phyloP scores from a whole-genome alignment of 2,797 vertebrate genomes.

The Chloroceryle amazona region DNA sequence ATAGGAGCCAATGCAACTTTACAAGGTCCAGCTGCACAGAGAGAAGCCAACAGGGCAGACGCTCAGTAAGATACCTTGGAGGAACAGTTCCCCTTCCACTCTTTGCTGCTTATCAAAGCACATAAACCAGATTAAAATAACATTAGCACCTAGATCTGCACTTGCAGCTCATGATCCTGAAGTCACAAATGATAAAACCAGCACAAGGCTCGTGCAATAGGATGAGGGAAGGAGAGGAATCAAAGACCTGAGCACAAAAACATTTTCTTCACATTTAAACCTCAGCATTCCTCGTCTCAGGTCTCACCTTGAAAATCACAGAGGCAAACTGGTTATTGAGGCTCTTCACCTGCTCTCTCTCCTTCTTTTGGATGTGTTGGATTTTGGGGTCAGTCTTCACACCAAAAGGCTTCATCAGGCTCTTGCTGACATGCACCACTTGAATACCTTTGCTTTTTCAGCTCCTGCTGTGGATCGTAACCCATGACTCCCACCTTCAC shows the following conservation, averaged over 20 bases:
- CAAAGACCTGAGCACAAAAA: not conserved
- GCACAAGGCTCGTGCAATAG: not conserved
- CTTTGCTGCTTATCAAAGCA: not conserved
- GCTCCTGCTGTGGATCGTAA: not conserved
- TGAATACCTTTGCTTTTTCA: not conserved
- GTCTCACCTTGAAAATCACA: slow-evolving; percentile 90
- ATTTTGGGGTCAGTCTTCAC: slow-evolving; percentile 84
- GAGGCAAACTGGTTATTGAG: slow-evolving; percentile 91
- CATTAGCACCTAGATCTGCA: not conserved
- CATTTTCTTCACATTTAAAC: not conserved
- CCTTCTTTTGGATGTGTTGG: slow-evolving; percentile 81
- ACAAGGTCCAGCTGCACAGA: too few relatives aligned
- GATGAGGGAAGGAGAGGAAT: not conserved
- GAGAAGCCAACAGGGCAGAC: not conserved
- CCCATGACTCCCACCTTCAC: not conserved
- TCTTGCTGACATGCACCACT: slow-evolving; percentile 71
- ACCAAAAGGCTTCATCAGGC: slow-evolving; percentile 83
- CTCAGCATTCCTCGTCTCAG: not conserved
- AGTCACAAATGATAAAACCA: not conserved
- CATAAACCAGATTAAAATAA: not conserved
- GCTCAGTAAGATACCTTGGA: not conserved
- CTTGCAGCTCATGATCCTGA: not conserved
- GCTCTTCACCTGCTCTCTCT: slow-evolving; percentile 88
- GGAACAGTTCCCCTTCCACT: not conserved
- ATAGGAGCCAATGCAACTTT: not conserved